These are phyloP conservation scores for Bedellia somnulentella DNA, from an alignment of 2,888 invertebrate species.

Conservation along the genomic window DNA sequence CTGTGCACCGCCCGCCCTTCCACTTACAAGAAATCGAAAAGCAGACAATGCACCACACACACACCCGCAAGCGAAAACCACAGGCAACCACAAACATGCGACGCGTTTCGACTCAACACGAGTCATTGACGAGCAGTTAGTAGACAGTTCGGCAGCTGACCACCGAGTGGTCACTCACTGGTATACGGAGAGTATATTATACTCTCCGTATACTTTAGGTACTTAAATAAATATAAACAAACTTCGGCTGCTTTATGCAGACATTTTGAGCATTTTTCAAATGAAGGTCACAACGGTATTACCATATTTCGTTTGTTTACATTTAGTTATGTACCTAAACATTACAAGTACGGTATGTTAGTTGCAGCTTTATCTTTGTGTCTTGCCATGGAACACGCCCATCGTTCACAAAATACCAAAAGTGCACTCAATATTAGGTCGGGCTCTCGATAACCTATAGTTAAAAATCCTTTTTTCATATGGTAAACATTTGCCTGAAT, in stretches of 20 bases:
- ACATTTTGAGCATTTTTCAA: slow-evolving; percentile 3
- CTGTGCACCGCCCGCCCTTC: no score
- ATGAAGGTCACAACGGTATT: slow-evolving; percentile 5
- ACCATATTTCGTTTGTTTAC: slow-evolving; percentile 10
- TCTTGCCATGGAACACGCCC: slow-evolving; percentile 14
- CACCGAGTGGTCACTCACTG: no score
- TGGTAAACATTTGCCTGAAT: slow-evolving; percentile 13
- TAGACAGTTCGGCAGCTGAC: no score
- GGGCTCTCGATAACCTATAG: slow-evolving; percentile 16
- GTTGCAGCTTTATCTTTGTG: slow-evolving; percentile 12
- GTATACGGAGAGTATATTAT: slow-evolving; percentile 1
- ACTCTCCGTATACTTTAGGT: slow-evolving; percentile 4
- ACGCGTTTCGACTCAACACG: no score
- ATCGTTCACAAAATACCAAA: slow-evolving; percentile 12
- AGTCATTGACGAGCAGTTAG: no score
- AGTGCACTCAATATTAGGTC: slow-evolving; percentile 14
- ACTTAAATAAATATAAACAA: slow-evolving; percentile 2
- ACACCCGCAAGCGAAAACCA: no score
- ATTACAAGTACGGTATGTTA: slow-evolving; percentile 6
- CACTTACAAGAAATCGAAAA: no score
- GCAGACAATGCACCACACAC: no score
- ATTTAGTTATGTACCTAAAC: slow-evolving; percentile 4
- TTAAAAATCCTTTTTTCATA: slow-evolving; percentile 16
- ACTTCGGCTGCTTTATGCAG: slow-evolving; percentile 3
- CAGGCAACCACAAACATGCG: no score